phyloP scores from a whole-genome alignment of 2,797 vertebrate genomes.

The Melopsittacus undulatus region DNA sequence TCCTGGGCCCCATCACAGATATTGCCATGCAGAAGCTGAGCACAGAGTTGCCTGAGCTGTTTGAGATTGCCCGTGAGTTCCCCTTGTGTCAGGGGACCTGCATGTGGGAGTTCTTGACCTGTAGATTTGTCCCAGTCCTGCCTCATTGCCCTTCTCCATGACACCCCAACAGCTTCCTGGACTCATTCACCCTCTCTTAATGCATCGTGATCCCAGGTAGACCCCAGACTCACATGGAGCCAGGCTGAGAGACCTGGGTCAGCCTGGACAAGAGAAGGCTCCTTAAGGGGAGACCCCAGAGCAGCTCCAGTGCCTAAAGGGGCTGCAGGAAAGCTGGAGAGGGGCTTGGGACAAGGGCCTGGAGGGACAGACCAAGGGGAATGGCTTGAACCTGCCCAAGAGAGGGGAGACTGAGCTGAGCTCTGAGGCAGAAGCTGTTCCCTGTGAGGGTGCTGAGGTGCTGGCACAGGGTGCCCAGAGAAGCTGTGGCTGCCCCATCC shows the following conservation, averaged over 20 bases:
- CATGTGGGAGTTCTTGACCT: background rate
- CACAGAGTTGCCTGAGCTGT: slow-evolving; percentile 85
- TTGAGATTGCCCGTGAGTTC: slow-evolving; percentile 88
- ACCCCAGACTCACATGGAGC: background rate
- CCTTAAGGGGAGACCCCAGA: background rate
- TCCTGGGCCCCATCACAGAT: slow-evolving; percentile 93
- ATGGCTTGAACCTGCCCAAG: too few relatives aligned
- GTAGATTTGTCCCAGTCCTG: background rate
- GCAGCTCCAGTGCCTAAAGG: too few relatives aligned
- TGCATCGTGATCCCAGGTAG: background rate
- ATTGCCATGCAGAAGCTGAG: slow-evolving; percentile 91
- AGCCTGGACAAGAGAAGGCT: background rate
- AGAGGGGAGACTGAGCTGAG: too few relatives aligned
- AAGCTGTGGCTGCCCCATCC: too few relatives aligned
- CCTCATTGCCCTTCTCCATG: background rate
- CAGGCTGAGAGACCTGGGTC: background rate
- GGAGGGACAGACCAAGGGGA: too few relatives aligned
- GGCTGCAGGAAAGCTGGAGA: too few relatives aligned
- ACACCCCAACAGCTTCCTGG: background rate
- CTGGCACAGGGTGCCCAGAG: too few relatives aligned
- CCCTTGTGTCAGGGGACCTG: background rate
- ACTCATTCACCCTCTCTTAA: background rate
- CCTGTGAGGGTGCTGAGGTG: too few relatives aligned
- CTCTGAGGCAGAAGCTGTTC: too few relatives aligned
- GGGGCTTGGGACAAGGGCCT: too few relatives aligned